A percentile compares a stretch with the other conserved stretches of the same genome.
phyloP scores from a whole-genome alignment of 2,888 invertebrate species.

The Aleiodes testaceus region DNA sequence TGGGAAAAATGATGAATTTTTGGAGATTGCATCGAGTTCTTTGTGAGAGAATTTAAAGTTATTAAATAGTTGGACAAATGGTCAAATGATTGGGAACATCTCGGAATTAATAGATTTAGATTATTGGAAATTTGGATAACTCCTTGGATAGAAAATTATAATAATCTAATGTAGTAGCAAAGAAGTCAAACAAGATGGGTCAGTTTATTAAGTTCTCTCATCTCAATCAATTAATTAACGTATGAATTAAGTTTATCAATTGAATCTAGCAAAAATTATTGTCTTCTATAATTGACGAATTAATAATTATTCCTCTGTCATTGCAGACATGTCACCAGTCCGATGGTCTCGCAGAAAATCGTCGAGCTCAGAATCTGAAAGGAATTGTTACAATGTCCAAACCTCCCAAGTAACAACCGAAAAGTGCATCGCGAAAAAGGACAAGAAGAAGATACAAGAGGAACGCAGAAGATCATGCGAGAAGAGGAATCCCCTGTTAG shows the following conservation, averaged over 20 bases:
- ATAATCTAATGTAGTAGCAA: no score
- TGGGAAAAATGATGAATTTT: no score
- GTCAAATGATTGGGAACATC: no score
- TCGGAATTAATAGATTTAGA: no score
- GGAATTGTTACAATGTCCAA: conserved; percentile 80
- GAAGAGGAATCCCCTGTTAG: conserved; percentile 81
- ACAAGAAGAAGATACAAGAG: conserved; percentile 74
- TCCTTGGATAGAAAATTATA: no score
- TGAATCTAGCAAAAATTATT: no score
- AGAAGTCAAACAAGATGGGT: no score
- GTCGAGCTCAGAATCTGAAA: conserved; percentile 79
- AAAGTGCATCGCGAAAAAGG: conserved; percentile 76
- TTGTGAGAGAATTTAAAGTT: no score
- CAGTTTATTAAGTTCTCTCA: background rate
- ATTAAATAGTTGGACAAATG: no score
- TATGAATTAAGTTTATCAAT: no score
- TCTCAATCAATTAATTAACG: background rate
- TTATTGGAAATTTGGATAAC: no score
- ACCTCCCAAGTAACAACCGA: conserved; percentile 73
- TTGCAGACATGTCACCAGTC: conserved; percentile 80
- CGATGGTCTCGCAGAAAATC: conserved; percentile 78
- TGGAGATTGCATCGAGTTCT: no score
- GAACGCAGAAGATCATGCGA: conserved; percentile 74
- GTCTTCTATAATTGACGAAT: background rate
- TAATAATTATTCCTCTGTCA: conserved; percentile 38